Evolutionary conservation across 1,140 invertebrate species (phyloP).

Genomic region (Drosophila busckii): DNA sequence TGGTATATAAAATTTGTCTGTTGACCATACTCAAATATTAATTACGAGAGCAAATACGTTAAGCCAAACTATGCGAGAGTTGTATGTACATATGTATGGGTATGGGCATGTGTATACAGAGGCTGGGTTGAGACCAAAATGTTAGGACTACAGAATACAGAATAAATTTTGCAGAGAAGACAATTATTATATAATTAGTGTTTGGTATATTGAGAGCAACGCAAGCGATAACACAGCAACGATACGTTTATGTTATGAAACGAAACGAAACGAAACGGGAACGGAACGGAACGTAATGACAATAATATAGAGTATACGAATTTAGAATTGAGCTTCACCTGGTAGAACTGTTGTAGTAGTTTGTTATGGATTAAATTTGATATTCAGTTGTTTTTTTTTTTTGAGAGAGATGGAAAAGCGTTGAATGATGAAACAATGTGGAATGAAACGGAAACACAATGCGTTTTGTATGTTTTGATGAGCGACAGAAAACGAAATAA

Average conservation of each 20-base stretch:
- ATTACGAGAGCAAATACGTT: too few species aligned
- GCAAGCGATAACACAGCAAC: slow-evolving; percentile 16
- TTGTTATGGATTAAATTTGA: slow-evolving; percentile 32
- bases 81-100: too few species aligned
- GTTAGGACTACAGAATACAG: too few species aligned
- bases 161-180: too few species aligned
- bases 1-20: too few species aligned
- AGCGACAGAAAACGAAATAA: slow-evolving; percentile 1
- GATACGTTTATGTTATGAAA: slow-evolving; percentile 25
- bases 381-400: slow-evolving; percentile 39
- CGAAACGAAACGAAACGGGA: slow-evolving; percentile 43
- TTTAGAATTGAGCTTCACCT: slow-evolving; percentile 72
- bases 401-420: slow-evolving; percentile 23
- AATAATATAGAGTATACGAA: slow-evolving; percentile 51
- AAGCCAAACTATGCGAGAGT: too few species aligned
- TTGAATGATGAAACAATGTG: slow-evolving; percentile 22
- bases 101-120: too few species aligned
- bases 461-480: slow-evolving; percentile 16
- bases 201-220: slow-evolving; percentile 9
- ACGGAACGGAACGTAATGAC: slow-evolving; percentile 50
- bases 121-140: too few species aligned
- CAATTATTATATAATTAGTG: too few species aligned
- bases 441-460: slow-evolving; percentile 20
- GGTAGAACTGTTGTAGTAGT: slow-evolving; percentile 71
- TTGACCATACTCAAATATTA: too few species aligned